Evolutionary conservation across 2,888 invertebrate species (phyloP), one percentile per base, ranked within the genome.

Genomic region (Eurytoma californica): DNA sequence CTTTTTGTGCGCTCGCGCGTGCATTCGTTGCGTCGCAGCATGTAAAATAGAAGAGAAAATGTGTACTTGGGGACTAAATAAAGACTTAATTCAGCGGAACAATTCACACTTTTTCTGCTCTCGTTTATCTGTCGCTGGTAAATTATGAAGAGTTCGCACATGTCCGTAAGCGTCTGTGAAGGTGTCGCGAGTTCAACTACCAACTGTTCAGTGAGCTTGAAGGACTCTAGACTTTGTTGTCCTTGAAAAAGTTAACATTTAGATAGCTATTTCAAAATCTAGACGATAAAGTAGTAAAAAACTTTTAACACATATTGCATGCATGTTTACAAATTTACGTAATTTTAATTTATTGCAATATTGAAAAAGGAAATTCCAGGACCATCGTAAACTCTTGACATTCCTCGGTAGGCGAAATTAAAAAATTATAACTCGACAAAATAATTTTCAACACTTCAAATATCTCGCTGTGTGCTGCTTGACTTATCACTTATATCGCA

Each of bases 41-140:
- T 39, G 5, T 39, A 39, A 39, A 39, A 39, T 39, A 39, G 39
- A 39, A 39, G 39, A 39, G 39, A 39, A 39, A 39, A 39, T 39
- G 39, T 39, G 39, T 24, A 39, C 39, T 39, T 39, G 39, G 39
- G 7, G 39, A 39, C 30, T 57, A 69, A 69, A 69, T 57, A 39
- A 18, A 57, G 20, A 69, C 57, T 69, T 18, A 20, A 69, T 57
- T 69, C 57, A 69, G 0, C n/a, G 3, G 20, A 47, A 58, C 30
- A 69, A 69, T 69, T 53, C n/a, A 55, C 39, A 47, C 14, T 69
- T 20, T 55, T 9, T n/a, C 51, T 51, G 12, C 53, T 68, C 55
- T 55, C 30, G 53, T 68, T 68, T 55, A 68, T 55, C 53, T n/a
- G 55, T 55, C 53, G 30, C 16, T 68, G 30, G 53, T 28, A 68